phyloP scores from a whole-genome alignment of 2,113 vertebrate genomes.

The Lipotes vexillifer region DNA sequence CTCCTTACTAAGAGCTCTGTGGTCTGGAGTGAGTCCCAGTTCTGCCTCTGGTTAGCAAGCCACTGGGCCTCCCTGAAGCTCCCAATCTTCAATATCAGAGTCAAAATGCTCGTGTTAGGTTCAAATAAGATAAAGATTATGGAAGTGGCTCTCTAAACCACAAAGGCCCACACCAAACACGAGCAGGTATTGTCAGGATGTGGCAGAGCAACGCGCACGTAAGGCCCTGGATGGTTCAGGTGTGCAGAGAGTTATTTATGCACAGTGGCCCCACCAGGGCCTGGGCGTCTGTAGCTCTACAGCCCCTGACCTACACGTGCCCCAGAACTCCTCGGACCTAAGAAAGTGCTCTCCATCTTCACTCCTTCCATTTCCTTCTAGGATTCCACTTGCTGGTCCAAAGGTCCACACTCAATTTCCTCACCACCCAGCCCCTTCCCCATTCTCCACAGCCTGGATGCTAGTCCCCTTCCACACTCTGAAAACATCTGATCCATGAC shows the following conservation, averaged over 20 bases:
- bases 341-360: background rate
- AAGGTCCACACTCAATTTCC: background rate
- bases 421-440: background rate
- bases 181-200: background rate
- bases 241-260: background rate
- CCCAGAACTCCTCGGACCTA: background rate
- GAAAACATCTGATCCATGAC: background rate
- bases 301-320: background rate
- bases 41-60: background rate
- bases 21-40: background rate
- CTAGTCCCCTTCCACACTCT: background rate
- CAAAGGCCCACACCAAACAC: background rate
- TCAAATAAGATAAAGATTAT: background rate
- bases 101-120: background rate
- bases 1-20: background rate
- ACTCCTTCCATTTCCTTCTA: background rate
- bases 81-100: background rate
- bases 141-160: background rate
- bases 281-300: background rate
- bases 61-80: background rate
- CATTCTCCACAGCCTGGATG: background rate
- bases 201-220: too few species aligned
- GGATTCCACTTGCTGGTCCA: background rate
- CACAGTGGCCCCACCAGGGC: background rate
- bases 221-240: too few species aligned